A percentile compares a stretch with the other conserved stretches of the same genome.
Evolutionary conservation across 92 coral and sea anemone genomes (phyloP).

Genomic region (Actinostola sp.): DNA sequence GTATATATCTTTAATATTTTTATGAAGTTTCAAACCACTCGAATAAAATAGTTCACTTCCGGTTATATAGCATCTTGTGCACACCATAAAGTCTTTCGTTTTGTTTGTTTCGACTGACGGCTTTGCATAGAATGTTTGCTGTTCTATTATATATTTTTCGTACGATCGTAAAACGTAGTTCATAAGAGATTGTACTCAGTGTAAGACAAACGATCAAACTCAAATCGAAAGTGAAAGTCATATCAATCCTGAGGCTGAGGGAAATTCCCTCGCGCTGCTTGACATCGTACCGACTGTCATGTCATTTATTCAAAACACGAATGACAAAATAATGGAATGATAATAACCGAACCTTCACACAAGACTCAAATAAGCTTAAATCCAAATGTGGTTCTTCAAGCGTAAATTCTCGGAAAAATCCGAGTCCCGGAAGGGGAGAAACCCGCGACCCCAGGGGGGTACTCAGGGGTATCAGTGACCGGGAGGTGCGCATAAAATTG

Average conservation of each 20-base stretch:
- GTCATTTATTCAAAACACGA: not conserved
- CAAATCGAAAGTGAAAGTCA: slow-evolving; percentile 7
- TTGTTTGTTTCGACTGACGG: too few species aligned
- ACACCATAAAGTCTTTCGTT: too few species aligned
- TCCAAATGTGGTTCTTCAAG: too few species aligned
- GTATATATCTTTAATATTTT: too few species aligned
- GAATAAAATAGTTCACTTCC: not conserved
- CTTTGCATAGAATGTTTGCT: too few species aligned
- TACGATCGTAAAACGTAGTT: not conserved
- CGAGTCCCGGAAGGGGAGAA: too few species aligned
- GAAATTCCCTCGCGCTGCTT: slow-evolving; percentile 1
- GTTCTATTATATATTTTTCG: not conserved
- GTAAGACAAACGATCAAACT: not conserved
- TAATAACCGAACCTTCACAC: not conserved
- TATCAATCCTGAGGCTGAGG: too few species aligned
- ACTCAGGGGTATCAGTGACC: too few species aligned
- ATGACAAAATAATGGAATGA: not conserved
- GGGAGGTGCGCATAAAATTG: too few species aligned
- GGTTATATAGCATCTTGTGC: too few species aligned
- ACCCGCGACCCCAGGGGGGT: too few species aligned
- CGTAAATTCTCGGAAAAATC: too few species aligned
- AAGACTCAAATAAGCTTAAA: not conserved
- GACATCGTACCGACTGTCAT: not conserved
- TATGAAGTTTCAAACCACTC: not conserved
- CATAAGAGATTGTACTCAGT: not conserved